Percentiles rank a stretch among this genome's conserved stretches.
Conservation (phyloP, 2,888 invertebrate species). For the Apodemia duryi region DNA sequence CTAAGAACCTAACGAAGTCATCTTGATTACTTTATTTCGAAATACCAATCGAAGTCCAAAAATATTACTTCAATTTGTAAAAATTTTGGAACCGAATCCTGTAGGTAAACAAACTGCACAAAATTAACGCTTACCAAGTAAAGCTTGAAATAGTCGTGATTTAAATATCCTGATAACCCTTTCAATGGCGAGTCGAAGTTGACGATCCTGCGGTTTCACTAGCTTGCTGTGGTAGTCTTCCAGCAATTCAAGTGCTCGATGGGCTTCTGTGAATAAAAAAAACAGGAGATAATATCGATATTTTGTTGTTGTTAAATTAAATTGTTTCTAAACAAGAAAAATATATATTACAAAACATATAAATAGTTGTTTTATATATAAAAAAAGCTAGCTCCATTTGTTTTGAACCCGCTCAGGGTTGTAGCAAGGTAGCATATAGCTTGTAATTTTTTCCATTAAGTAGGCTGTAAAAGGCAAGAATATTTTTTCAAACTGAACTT, state of each 20-base stretch:
- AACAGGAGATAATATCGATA: neutral
- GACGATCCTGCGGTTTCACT: conserved; percentile 95
- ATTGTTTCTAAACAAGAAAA: neutral
- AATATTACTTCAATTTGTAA: neutral
- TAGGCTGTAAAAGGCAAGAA: no score
- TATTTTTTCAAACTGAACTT: no score
- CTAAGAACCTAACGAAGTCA: no score
- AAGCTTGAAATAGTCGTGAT: conserved; percentile 97
- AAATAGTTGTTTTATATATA: no score
- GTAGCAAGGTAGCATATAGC: no score
- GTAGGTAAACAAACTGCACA: neutral
- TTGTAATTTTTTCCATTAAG: no score
- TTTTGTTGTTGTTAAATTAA: no score
- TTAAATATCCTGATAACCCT: conserved; percentile 99
- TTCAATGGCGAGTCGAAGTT: conserved; percentile 96
- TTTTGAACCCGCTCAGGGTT: no score
- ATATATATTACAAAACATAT: no score
- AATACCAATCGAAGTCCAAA: neutral
- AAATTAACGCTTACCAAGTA: conserved; percentile 86
- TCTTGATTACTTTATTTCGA: no score
- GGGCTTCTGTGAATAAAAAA: conserved; percentile 87
- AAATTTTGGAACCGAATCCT: neutral
- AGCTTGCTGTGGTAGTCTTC: conserved; percentile 99
- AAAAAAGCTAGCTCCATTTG: no score
- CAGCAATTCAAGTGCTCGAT: conserved; percentile 97